These are phyloP conservation scores for Drosophila aldrichi DNA, from an alignment of 2,888 invertebrate species.

Conservation along the genomic window DNA sequence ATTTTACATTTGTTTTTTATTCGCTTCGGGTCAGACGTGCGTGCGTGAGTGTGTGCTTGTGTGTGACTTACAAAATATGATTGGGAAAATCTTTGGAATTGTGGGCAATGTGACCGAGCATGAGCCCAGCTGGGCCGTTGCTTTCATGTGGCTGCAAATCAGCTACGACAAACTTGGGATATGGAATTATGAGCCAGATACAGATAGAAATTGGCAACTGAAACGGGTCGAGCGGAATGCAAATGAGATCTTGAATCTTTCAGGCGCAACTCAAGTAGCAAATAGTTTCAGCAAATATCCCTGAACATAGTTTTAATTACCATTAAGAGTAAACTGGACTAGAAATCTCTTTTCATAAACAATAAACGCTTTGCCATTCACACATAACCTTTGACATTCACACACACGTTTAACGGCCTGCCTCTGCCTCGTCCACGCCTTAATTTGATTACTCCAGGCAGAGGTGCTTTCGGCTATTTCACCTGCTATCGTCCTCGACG, in stretches of 20 bases:
- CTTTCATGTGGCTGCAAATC: conserved; percentile 26
- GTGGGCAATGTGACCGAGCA: conserved; percentile 20
- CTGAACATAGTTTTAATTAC: neutral
- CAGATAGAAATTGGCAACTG: neutral
- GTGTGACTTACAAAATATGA: conserved; percentile 24
- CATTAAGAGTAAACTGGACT: neutral
- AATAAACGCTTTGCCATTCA: neutral
- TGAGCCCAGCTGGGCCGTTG: conserved; percentile 1
- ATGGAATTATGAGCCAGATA: conserved; percentile 17
- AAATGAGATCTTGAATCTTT: neutral
- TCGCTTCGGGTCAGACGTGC: conserved; percentile 18
- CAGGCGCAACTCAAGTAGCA: neutral
- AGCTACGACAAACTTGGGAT: conserved; percentile 29
- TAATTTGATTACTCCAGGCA: conserved; percentile 2
- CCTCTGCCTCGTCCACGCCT: neutral
- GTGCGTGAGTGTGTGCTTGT: neutral
- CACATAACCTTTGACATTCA: conserved; percentile 8
- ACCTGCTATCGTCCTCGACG: neutral
- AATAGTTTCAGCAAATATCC: neutral
- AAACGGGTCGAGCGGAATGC: neutral
- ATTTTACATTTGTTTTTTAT: conserved; percentile 27
- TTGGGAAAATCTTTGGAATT: conserved; percentile 28
- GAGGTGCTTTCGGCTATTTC: neutral
- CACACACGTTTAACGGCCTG: neutral
- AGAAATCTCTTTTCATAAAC: neutral